Evolutionary conservation across 1,140 invertebrate genomes (phyloP).

Genomic region (Aporrectodea caliginosa): DNA sequence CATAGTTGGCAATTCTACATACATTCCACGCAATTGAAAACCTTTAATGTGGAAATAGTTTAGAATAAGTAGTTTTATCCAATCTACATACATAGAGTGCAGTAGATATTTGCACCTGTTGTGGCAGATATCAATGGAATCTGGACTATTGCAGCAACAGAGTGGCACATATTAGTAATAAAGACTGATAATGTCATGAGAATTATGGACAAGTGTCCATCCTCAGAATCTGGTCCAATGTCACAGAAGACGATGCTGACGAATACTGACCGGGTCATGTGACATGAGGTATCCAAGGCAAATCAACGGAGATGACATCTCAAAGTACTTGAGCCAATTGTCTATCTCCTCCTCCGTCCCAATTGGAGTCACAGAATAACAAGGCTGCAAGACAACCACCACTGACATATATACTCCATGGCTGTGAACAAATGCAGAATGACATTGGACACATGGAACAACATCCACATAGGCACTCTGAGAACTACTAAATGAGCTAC

Average conservation of each 20-base stretch:
- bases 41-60: too few relatives aligned
- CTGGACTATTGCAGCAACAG: neutral
- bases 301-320: conserved; percentile 80
- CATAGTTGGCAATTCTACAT: too few relatives aligned
- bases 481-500: neutral
- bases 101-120: too few relatives aligned
- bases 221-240: neutral
- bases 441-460: too few relatives aligned
- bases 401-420: neutral
- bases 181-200: neutral
- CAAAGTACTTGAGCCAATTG: conserved; percentile 85
- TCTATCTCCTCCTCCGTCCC: conserved; percentile 70
- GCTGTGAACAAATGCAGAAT: neutral
- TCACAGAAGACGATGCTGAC: neutral
- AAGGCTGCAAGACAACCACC: conserved; percentile 61
- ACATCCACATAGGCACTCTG: neutral
- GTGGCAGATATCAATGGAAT: neutral
- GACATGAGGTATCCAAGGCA: conserved; percentile 84
- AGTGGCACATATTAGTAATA: neutral
- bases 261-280: conserved; percentile 69
- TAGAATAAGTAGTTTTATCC: too few relatives aligned
- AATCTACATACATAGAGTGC: neutral
- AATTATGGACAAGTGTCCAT: neutral
- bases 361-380: conserved; percentile 75
- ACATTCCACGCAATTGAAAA: too few relatives aligned